phyloP scores from a whole-genome alignment of 1,140 invertebrate genomes.

The Drosophila lacteicornis region DNA sequence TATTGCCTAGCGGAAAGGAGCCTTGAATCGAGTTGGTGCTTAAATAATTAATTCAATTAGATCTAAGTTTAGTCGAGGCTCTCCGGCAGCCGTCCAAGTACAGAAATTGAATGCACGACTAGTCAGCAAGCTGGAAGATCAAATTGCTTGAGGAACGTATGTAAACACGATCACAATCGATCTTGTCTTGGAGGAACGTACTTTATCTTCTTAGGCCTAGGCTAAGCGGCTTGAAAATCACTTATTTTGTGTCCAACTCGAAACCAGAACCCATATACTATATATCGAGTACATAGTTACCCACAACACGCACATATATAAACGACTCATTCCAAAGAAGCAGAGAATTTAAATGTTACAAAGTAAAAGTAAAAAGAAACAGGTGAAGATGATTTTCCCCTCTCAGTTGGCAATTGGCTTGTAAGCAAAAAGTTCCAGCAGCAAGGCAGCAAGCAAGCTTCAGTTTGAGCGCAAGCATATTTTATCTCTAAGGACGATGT shows the following conservation, averaged over 20 bases:
- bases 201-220: slow-evolving; percentile 25
- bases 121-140: slow-evolving; percentile 64
- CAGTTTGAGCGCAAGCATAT: slow-evolving; percentile 48
- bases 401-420: slow-evolving; percentile 34
- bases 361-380: slow-evolving; percentile 24
- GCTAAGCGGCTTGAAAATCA: slow-evolving; percentile 74
- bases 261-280: slow-evolving; percentile 20
- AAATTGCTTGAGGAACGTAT: slow-evolving; percentile 26
- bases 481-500: slow-evolving; percentile 50
- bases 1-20: slow-evolving; percentile 43
- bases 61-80: slow-evolving; percentile 41
- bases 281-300: slow-evolving; percentile 24
- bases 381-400: slow-evolving; percentile 26
- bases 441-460: slow-evolving; percentile 53
- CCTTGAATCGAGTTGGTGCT: slow-evolving; percentile 80
- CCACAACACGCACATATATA: slow-evolving; percentile 57
- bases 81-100: slow-evolving; percentile 65
- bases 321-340: slow-evolving; percentile 85
- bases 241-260: slow-evolving; percentile 59
- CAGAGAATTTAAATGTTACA: slow-evolving; percentile 78
- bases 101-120: slow-evolving; percentile 66
- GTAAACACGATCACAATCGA: slow-evolving; percentile 20
- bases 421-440: slow-evolving; percentile 31
- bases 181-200: slow-evolving; percentile 11
- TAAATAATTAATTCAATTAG: slow-evolving; percentile 46